Percentiles rank a stretch among this genome's conserved stretches.
phyloP scores from a whole-genome alignment of 2,888 invertebrate species.

The Slavum lentiscoides region DNA sequence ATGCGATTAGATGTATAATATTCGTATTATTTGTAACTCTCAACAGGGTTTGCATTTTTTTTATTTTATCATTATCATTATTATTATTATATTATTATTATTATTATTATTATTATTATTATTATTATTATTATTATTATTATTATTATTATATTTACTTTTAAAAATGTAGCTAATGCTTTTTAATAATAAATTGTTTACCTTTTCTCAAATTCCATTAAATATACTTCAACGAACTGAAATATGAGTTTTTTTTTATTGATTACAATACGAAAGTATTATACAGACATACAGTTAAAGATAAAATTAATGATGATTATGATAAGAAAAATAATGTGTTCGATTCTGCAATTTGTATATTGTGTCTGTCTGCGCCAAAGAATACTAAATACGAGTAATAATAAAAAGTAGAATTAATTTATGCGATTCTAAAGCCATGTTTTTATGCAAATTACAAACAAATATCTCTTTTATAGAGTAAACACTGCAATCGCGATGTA shows the following conservation, averaged over 20 bases:
- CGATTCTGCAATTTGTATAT: not conserved
- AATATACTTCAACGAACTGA: not conserved
- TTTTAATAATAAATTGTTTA: not conserved
- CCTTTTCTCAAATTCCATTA: not conserved
- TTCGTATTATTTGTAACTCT: conserved; percentile 1
- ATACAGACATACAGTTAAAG: too few relatives aligned
- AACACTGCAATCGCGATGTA: not conserved
- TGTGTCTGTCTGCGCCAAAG: not conserved
- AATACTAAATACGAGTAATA: not conserved
- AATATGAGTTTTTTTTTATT: too few relatives aligned
- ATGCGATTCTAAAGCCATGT: not conserved
- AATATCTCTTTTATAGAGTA: not conserved
- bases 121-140: not conserved
- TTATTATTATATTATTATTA: too few relatives aligned
- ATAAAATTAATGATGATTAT: not conserved
- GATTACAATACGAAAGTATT: too few relatives aligned
- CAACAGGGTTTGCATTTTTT: not conserved
- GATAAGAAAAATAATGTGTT: not conserved
- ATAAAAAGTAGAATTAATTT: not conserved
- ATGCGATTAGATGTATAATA: not conserved
- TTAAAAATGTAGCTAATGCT: too few relatives aligned
- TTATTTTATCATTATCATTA: not conserved
- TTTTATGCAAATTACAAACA: conserved; percentile 10
- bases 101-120: too few relatives aligned
- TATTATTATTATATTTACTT: too few relatives aligned